Conservation (phyloP, 1,140 invertebrate genomes). For the Odontomachus brunneus region DNA sequence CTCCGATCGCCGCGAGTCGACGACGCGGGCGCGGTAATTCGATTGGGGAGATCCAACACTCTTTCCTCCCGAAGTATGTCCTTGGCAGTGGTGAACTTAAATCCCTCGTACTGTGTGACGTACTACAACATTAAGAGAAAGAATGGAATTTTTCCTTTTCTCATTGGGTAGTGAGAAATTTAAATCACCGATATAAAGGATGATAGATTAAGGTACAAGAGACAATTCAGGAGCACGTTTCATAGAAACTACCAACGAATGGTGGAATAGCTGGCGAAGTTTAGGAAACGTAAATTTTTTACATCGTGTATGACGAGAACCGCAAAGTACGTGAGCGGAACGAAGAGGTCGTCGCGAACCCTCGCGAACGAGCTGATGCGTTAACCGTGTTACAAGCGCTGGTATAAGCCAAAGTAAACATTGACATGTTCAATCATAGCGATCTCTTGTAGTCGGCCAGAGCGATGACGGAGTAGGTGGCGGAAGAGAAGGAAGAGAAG, state of each 20-base stretch:
- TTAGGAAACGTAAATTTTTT: not conserved
- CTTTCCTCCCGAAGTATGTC: not conserved
- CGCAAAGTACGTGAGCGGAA: not conserved
- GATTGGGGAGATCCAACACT: constrained; percentile 30
- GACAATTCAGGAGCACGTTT: too few species aligned
- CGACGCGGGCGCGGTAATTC: constrained; percentile 56
- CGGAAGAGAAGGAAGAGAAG: not conserved
- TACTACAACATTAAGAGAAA: too few species aligned
- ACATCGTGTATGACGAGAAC: not conserved
- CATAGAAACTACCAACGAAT: too few species aligned
- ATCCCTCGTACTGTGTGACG: not conserved
- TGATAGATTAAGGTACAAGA: too few species aligned
- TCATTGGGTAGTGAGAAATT: too few species aligned
- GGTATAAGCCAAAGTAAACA: constrained; percentile 83
- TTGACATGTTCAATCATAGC: constrained; percentile 85
- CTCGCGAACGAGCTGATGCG: constrained; percentile 78
- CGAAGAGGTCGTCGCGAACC: constrained; percentile 26
- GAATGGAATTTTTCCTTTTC: too few species aligned
- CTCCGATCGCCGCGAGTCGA: constrained; percentile 62
- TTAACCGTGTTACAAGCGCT: constrained; percentile 79
- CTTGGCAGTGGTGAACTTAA: not conserved
- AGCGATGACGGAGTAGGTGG: constrained; percentile 22
- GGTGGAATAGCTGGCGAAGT: too few species aligned
- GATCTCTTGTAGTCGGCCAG: constrained; percentile 73
- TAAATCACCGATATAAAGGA: too few species aligned